These are phyloP conservation scores for Bombus affinis DNA, from an alignment of 1,140 invertebrate genomes.

Conservation along the genomic window DNA sequence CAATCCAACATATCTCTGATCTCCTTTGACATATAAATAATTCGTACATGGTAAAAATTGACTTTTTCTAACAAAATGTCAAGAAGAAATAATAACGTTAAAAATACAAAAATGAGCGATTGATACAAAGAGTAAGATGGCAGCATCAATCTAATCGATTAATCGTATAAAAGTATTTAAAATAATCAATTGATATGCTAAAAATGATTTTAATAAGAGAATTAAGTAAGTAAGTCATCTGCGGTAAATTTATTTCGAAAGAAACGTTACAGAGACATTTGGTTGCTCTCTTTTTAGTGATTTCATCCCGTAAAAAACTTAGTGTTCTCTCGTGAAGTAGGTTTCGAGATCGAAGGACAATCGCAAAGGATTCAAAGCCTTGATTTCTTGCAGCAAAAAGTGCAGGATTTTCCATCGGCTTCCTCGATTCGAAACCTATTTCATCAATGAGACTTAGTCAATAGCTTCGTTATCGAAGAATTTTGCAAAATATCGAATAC, in stretches of 20 bases:
- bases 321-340: constrained; percentile 40
- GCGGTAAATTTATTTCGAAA: neutral
- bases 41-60: neutral
- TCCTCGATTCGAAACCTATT: constrained; percentile 12
- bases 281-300: neutral
- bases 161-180: neutral
- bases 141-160: too few relatives aligned
- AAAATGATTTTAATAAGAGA: neutral
- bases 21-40: neutral
- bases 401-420: neutral
- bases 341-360: constrained; percentile 40
- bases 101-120: neutral
- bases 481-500: constrained; percentile 64
- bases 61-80: neutral
- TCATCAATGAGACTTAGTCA: neutral
- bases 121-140: too few relatives aligned
- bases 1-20: neutral
- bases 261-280: neutral
- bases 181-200: neutral
- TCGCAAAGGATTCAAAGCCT: neutral
- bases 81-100: neutral
- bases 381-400: neutral
- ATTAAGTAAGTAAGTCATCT: neutral
- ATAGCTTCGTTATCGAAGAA: constrained; percentile 50
- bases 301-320: constrained; percentile 60